Conservation (phyloP, 2,113 vertebrate genomes). For the Poeciliopsis retropinna region DNA sequence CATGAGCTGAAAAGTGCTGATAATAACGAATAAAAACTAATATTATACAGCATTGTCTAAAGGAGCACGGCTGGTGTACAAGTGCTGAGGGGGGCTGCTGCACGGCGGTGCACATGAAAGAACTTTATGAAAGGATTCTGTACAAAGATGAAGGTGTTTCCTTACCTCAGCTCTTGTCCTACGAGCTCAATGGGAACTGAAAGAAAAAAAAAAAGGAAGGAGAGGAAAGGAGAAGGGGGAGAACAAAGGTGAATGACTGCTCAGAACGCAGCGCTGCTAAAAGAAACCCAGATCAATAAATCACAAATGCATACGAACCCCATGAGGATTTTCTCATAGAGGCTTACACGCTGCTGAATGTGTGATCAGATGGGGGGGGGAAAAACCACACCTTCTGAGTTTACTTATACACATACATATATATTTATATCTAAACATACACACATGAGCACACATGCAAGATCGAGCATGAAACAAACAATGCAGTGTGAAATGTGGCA, state of each 20-base stretch:
- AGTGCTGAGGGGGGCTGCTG: slow-evolving; percentile 12
- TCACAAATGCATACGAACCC: slow-evolving; percentile 73
- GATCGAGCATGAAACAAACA: background rate
- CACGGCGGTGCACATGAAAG: slow-evolving; percentile 48
- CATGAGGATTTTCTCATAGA: slow-evolving; percentile 57
- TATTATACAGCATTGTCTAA: slow-evolving; percentile 37
- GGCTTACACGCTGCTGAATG: slow-evolving; percentile 58
- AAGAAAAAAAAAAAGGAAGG: background rate
- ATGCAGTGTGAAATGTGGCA: background rate
- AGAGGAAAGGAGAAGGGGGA: slow-evolving; percentile 24
- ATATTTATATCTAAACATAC: too few relatives aligned
- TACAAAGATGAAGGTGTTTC: slow-evolving; percentile 59
- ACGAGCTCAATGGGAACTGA: slow-evolving; percentile 86
- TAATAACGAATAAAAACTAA: slow-evolving; percentile 37
- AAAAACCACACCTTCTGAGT: slow-evolving; percentile 25
- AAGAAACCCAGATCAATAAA: slow-evolving; percentile 78
- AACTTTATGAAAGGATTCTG: slow-evolving; percentile 56
- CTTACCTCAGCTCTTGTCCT: slow-evolving; percentile 96
- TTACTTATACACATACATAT: slow-evolving; percentile 8
- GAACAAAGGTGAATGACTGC: slow-evolving; percentile 68
- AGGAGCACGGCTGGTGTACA: slow-evolving; percentile 11
- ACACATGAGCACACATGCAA: background rate
- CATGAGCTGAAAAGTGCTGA: slow-evolving; percentile 42
- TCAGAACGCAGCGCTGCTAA: slow-evolving; percentile 61
- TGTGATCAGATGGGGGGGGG: slow-evolving; percentile 49